Base-by-base conservation (phyloP, 1,140 invertebrate genomes). In the Sarcophaga peregrina region DNA sequence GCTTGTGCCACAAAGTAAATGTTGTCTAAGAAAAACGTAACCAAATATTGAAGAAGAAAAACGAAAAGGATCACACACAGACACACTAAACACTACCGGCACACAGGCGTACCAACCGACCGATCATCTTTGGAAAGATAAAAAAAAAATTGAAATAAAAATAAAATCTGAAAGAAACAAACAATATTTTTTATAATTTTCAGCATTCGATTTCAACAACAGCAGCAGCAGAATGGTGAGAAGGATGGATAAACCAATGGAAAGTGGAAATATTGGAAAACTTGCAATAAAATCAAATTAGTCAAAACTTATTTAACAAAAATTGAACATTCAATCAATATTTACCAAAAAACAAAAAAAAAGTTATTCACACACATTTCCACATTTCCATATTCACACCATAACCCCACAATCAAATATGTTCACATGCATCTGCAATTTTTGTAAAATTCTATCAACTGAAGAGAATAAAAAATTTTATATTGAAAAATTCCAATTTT, bases 241-340 rank as follows among this genome's bases (percentile, higher is more conserved):
- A n/a, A n/a, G n/a, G n/a, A n/a, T n/a, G n/a, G n/a, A n/a, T n/a
- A n/a, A n/a, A n/a, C n/a, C n/a, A 15, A 58, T 58, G n/a, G 17
- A 20, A 68, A 7, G 15, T 20, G 58, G 8, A 68, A 68, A n/a
- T 68, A 68, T 68, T 68, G 58, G 2, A 68, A 37, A 68, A 68
- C 20, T 17, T 68, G n/a, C 17, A 7, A 68, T 68, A 68, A 68
- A 68, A 68, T 20, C 58, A 68, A 68, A 68, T 68, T 68, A 68
- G 58, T 68, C 17, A 68, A n/a, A n/a, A 68, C 58, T 68, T 68
- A 68, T 68, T 68, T 68, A 68, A 68, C 58, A 20, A 20, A 68
- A 68, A 68, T 68, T 68, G n/a, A 68, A 68, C 58, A 68, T 68
- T 68, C 58, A 68, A 68, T 68, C 58, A 68, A 68, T 68, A 68